Base-by-base conservation (phyloP, 2,797 vertebrate species). In the Furcifer pardalis region DNA sequence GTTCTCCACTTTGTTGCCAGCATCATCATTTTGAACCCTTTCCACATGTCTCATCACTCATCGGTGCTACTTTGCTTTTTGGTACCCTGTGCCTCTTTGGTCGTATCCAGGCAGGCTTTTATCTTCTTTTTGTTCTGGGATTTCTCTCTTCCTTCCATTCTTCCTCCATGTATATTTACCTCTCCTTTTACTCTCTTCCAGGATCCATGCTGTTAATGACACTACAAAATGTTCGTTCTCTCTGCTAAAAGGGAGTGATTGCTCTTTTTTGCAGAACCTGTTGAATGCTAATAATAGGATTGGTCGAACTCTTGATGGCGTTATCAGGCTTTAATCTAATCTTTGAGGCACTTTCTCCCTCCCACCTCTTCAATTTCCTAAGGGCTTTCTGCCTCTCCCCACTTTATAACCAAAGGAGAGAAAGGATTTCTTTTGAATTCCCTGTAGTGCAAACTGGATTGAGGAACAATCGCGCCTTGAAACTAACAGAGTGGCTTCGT, bases 261-360 rank as follows among this genome's bases (percentile, higher is more conserved):
- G 65, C 30, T 37, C 44, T 66, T 15, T 25, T 87, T 66, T 21
- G 35, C 46, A 65, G 79, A 80, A 84, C 46, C 73, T 77, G 79
- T 59, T 84, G 83, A 66, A 77, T 46, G 66, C 78, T 84, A 68
- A 84, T 87, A 68, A 86, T 83, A 27, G 44, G 56, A 81, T 87
- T 76, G 37, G 44, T 60, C 62, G 66, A 86, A 81, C 66, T 72
- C 85, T 76, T 88, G 85, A 76, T 86, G 84, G 88, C 27, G 66
- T 89, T 83, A 79, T 77, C 59, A 19, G 30, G 46, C 83, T 87
- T 72, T 91, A 88, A 91, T 88, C 79, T 74, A 77, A 89, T 87
- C 79, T 80, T 68, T 37, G 80, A n/a, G n/a, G 37, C 69, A 52
- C 71, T 68, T 60, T 81, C 52, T 27, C 35, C 27, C n/a, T 35